Evolutionary conservation across 2,113 vertebrate genomes (phyloP).

Genomic region (Cryptotis parvus): DNA sequence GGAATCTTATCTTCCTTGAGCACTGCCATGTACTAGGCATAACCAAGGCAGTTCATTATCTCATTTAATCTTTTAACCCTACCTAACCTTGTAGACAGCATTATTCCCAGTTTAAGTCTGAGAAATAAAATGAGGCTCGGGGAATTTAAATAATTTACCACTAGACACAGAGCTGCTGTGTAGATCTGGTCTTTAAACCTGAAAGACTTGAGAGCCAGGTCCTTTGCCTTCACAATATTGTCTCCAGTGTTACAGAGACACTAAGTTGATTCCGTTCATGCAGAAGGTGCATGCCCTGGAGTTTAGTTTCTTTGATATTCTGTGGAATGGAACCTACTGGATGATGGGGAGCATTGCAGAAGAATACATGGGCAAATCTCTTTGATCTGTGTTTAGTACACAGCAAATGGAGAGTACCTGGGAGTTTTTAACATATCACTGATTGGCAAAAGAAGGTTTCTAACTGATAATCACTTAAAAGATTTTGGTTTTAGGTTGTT

Average conservation of each 20-base stretch:
- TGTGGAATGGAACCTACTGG: conserved; percentile 17
- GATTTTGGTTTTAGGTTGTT: conserved; percentile 32
- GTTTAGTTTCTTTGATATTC: not conserved
- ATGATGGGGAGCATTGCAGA: not conserved
- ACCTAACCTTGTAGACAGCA: not conserved
- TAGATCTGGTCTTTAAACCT: not conserved
- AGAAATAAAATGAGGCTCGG: conserved; percentile 54
- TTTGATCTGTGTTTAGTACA: not conserved
- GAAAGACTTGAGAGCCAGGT: accelerated
- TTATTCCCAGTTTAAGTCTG: conserved; percentile 66
- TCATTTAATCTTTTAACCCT: conserved; percentile 61
- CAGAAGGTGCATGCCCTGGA: not conserved
- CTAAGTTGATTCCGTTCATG: not conserved
- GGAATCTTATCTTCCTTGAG: conserved; percentile 51
- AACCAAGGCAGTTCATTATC: conserved; percentile 1
- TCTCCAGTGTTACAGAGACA: not conserved
- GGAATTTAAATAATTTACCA: conserved; percentile 43
- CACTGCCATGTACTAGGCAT: not conserved
- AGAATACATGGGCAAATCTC: not conserved
- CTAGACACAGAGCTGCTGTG: not conserved
- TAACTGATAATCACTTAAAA: not conserved
- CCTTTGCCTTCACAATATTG: not conserved
- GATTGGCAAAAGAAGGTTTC: not conserved
- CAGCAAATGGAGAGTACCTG: not conserved
- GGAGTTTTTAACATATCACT: not conserved